phyloP scores from a whole-genome alignment of 1,140 invertebrate species.

The Colletes gigas region DNA sequence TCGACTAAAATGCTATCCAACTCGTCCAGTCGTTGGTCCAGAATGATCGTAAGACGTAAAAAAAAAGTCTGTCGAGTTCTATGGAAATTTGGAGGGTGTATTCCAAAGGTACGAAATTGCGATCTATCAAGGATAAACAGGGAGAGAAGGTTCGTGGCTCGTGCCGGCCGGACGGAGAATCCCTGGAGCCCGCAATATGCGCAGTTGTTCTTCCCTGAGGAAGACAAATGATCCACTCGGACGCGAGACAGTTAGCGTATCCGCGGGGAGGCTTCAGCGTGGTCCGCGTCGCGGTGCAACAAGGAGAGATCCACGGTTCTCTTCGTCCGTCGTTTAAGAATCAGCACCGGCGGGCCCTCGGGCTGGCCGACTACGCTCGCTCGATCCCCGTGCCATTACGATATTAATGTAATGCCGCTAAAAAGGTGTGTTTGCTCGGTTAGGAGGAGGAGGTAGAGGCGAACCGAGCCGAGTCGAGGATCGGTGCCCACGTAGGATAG shows the following conservation, averaged over 20 bases:
- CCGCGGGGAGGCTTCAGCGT: conserved; percentile 56
- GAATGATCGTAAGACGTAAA: too few species aligned
- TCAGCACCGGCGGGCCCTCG: conserved; percentile 22
- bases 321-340: conserved; percentile 3
- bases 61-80: too few species aligned
- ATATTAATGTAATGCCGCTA: conserved; percentile 76
- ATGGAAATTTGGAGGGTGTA: too few species aligned
- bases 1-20: too few species aligned
- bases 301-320: conserved; percentile 1
- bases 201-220: conserved; percentile 65
- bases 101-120: too few species aligned
- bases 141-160: conserved; percentile 19
- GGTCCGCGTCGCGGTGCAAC: conserved; percentile 36
- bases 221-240: conserved; percentile 66
- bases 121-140: too few species aligned
- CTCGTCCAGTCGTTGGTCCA: too few species aligned
- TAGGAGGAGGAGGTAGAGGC: conserved; percentile 61
- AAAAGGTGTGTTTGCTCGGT: conserved; percentile 77
- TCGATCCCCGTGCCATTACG: conserved; percentile 70
- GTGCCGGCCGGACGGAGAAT: conserved; percentile 49
- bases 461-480: conserved; percentile 62
- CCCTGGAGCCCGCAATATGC: conserved; percentile 61
- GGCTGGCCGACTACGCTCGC: conserved; percentile 53
- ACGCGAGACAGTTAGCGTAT: conserved; percentile 67
- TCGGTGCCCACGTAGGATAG: conserved; percentile 73